Base-by-base conservation (phyloP, 2,888 invertebrate genomes). In the Agrochola lota region DNA sequence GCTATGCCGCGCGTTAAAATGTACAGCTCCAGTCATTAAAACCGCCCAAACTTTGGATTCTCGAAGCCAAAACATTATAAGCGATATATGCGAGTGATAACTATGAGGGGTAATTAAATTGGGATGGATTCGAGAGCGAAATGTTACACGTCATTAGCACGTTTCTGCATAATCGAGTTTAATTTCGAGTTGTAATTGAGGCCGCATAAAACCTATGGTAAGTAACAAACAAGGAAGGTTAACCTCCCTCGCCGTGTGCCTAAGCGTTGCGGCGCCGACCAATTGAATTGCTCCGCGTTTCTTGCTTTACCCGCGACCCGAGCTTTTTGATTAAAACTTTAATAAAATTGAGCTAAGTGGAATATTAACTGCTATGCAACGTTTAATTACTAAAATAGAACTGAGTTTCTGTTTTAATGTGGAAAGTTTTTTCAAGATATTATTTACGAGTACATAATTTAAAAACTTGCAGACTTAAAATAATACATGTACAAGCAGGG, bases 311-410 rank as follows among this genome's bases (percentile, higher is more conserved):
- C 84, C 80, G 74, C 73, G 81, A 71, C 83, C 82, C 84, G 55
- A 84, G 89, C 83, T 85, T 91, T 91, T 90, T 90, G 88, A 90
- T 90, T 92, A 89, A 91, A 90, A 90, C 88, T 91, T 91, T 89
- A 89, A 88, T 89, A 87, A 89, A 91, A 89, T 85, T 85, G 83
- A 84, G 71, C 79, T 84, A 88, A 88, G 83, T 88, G 85, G 85
- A 86, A 89, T 88, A 86, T 85, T 88, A 87, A 88, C 84, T 80
- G 79, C 75, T 80, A 83, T 84, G 85, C 81, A 85, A 81, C 71
- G 81, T 84, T 88, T 87, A 87, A 88, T 88, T 85, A 85, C 78
- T 74, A 78, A 90, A 83, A 82, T 77, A 83, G 81, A 78, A 81
- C 67, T 69, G 80, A 74, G 80, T 86, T 83, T 79, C 66, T 49